Evolutionary conservation across 2,888 invertebrate species (phyloP).

Genomic region (Pseudococcus longispinus): DNA sequence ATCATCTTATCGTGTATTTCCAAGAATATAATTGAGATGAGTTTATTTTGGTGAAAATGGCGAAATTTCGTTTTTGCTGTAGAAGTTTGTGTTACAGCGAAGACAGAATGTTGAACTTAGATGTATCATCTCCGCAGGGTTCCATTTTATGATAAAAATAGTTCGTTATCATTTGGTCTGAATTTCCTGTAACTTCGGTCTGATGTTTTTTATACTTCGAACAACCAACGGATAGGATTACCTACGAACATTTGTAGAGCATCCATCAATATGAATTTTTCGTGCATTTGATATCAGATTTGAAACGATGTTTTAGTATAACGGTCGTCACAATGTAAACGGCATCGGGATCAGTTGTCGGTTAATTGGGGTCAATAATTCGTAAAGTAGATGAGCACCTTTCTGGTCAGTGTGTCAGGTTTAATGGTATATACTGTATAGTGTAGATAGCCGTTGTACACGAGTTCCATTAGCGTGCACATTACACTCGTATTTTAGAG

Average conservation of each 20-base stretch:
- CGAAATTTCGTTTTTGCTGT: too few species aligned
- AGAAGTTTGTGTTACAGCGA: too few species aligned
- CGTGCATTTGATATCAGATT: not conserved
- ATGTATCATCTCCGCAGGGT: too few species aligned
- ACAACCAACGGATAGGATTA: not conserved
- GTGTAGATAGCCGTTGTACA: not conserved
- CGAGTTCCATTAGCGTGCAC: slow-evolving; percentile 11
- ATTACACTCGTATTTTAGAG: not conserved
- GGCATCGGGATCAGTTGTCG: not conserved
- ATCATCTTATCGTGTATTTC: too few species aligned
- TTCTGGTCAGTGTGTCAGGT: slow-evolving; percentile 36
- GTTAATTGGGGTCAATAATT: slow-evolving; percentile 45
- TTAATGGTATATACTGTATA: not conserved
- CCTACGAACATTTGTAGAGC: not conserved
- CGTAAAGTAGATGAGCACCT: slow-evolving; percentile 22
- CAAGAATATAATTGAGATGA: not conserved
- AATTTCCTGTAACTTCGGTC: too few species aligned
- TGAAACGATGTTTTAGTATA: not conserved
- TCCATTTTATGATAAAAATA: too few species aligned
- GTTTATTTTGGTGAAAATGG: not conserved
- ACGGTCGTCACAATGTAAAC: slow-evolving; percentile 10
- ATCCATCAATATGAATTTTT: not conserved
- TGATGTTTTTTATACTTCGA: too few species aligned
- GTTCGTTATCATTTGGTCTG: too few species aligned
- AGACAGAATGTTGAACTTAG: too few species aligned